Evolutionary conservation across 2,797 vertebrate genomes (phyloP), one percentile per base, ranked within the genome.

Genomic region (Lemur catta): DNA sequence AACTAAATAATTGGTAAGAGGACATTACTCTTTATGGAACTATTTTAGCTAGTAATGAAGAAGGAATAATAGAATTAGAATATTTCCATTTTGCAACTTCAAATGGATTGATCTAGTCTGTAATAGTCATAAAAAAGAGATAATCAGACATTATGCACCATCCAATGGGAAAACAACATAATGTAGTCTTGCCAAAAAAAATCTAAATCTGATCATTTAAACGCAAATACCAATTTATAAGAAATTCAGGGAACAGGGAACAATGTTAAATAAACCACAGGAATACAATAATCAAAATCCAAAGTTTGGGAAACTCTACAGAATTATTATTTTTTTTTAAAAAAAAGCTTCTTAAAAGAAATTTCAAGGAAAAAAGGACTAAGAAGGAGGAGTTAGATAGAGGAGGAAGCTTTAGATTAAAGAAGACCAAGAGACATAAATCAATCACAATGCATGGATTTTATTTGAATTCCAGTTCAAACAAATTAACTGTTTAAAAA

Each of bases 141-240:
- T 50, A 75, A 85, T 9, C 38, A 75, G 33, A 28, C 18, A 24
- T 75, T 38, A 89, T 59, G 3, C 74, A 72, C 9, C 55, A 59
- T 20, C 30, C 35, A 80, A 20, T 35, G 30, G 88, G 43, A 94
- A 96, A 90, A 92, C 59, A 52, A 22, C 2, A 41, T 81, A 84
- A 81, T 14, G 50, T 57, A 15, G 3, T 84, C 46, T 59, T 59
- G 43, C 15, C 22, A 18, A 15, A 85, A 30, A 61, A n/a, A 80
- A 22, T 75, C n/a, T 94, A 43, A 84, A 85, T 82, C 30, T 63
- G 69, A 93, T 72, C 50, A 55, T 33, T 46, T 80, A 95, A 89
- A 61, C 43, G 50, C 65, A 95, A 88, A n/a, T 80, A 88, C 22
- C 52, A 76, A 15, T 33, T 88, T 75, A 17, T 91, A 71, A 89